A percentile compares a stretch with the other conserved stretches of the same genome.
Evolutionary conservation across 2,113 vertebrate genomes (phyloP).

Genomic region (Taxidea taxus): DNA sequence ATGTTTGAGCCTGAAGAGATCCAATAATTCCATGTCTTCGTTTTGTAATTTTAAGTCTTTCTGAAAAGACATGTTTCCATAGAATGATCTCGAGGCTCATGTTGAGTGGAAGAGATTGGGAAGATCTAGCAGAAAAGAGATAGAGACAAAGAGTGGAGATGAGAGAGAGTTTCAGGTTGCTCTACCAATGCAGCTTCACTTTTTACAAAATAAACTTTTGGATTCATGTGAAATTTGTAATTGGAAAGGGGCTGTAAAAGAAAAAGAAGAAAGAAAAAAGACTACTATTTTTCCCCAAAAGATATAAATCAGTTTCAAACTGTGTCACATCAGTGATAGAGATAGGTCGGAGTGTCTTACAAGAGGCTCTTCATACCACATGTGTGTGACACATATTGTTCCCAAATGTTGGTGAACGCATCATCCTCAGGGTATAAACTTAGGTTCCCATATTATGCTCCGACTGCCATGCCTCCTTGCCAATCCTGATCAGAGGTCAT

Average conservation of each 20-base stretch:
- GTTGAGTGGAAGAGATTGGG: not conserved
- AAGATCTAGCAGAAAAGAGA: not conserved
- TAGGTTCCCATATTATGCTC: not conserved
- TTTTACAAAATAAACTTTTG: not conserved
- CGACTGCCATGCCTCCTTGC: not conserved
- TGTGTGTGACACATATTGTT: not conserved
- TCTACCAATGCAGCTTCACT: not conserved
- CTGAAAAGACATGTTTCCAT: not conserved
- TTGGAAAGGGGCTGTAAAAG: not conserved
- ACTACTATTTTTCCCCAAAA: not conserved
- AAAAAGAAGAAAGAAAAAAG: not conserved
- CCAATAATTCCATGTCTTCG: not conserved
- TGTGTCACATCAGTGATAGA: not conserved
- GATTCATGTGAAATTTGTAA: not conserved
- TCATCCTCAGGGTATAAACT: not conserved
- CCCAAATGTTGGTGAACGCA: not conserved
- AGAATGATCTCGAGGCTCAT: not conserved
- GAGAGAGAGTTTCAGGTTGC: not conserved
- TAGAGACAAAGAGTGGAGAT: not conserved
- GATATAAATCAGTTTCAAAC: not conserved
- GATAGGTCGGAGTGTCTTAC: not conserved
- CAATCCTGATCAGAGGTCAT: not conserved
- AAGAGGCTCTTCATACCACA: not conserved
- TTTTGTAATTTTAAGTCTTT: not conserved
- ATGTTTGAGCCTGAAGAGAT: not conserved